These are phyloP conservation scores for Istiophorus platypterus DNA, from an alignment of 2,113 vertebrate genomes.

Conservation along the genomic window DNA sequence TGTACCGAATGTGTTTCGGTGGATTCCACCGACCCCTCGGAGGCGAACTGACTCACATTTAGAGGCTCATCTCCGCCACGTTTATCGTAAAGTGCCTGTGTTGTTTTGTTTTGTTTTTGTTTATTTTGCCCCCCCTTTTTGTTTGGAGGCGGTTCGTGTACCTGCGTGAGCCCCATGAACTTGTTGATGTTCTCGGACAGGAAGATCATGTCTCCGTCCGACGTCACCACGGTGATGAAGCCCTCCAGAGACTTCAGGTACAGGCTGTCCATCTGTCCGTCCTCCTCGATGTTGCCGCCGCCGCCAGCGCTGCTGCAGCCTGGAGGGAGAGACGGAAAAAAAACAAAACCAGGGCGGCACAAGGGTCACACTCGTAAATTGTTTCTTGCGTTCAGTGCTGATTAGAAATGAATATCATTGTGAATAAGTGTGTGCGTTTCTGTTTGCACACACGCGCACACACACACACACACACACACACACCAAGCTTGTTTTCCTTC, in stretches of 20 bases:
- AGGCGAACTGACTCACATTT: background rate
- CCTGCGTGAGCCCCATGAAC: conserved; percentile 98
- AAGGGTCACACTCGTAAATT: background rate
- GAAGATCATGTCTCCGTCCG: conserved; percentile 99
- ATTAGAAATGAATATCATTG: conserved; percentile 5
- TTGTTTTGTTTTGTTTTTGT: too few relatives aligned
- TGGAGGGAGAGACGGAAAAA: conserved; percentile 31
- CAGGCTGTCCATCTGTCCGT: conserved; percentile 82
- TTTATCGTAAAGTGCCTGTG: background rate
- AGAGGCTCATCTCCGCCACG: background rate
- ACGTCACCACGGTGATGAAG: conserved; percentile 95
- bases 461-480: too few relatives aligned
- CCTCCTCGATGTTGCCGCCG: conserved; percentile 48
- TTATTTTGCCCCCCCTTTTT: too few relatives aligned
- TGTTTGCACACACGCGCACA: background rate
- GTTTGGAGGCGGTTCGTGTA: conserved; percentile 67
- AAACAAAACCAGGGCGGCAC: too few relatives aligned
- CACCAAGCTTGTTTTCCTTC: conserved; percentile 61
- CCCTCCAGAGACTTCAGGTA: conserved; percentile 98
- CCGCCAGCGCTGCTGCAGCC: conserved; percentile 44
- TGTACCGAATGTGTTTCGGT: too few relatives aligned
- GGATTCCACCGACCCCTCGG: too few relatives aligned
- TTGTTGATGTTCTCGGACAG: conserved; percentile 99
- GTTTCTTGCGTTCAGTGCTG: background rate
- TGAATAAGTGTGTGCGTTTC: conserved; percentile 26